A percentile compares a stretch with the other conserved stretches of the same genome.
phyloP scores from a whole-genome alignment of 2,797 vertebrate species.

The Sebastes trivittatus region DNA sequence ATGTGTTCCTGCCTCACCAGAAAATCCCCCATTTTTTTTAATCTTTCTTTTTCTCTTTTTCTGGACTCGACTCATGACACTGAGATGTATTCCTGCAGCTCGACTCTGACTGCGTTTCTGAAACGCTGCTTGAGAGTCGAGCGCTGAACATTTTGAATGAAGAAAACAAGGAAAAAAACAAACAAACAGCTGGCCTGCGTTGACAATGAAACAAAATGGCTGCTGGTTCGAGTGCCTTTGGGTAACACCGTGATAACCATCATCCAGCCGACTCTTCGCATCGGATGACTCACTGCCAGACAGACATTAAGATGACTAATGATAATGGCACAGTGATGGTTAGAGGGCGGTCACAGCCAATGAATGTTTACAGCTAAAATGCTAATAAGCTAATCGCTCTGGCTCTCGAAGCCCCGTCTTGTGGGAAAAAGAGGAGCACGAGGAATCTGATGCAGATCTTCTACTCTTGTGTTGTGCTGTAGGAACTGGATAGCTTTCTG shows the following conservation, averaged over 20 bases:
- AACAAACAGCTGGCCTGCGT: slow-evolving; percentile 72
- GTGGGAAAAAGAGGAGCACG: slow-evolving; percentile 58
- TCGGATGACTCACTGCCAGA: slow-evolving; percentile 67
- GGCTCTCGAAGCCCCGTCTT: slow-evolving; percentile 60
- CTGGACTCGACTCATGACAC: slow-evolving; percentile 57
- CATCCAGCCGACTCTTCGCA: slow-evolving; percentile 31
- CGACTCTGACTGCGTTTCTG: slow-evolving; percentile 43
- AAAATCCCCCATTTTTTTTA: not conserved
- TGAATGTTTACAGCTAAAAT: slow-evolving; percentile 83
- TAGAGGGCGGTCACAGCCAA: slow-evolving; percentile 76
- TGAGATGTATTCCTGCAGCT: slow-evolving; percentile 18
- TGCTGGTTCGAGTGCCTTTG: slow-evolving; percentile 73
- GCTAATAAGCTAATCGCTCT: slow-evolving; percentile 82
- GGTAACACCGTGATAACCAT: slow-evolving; percentile 58
- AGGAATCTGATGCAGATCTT: slow-evolving; percentile 64
- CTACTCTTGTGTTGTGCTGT: slow-evolving; percentile 56
- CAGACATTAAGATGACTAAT: slow-evolving; percentile 71
- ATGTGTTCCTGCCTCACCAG: slow-evolving; percentile 24
- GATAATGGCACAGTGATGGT: slow-evolving; percentile 69
- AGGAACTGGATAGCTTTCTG: slow-evolving; percentile 63
- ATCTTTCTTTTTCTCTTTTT: not conserved
- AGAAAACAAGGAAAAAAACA: slow-evolving; percentile 30
- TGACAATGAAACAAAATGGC: slow-evolving; percentile 78
- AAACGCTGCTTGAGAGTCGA: slow-evolving; percentile 39
- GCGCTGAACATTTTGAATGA: slow-evolving; percentile 52